phyloP scores from a whole-genome alignment of 64 coral and sea anemone species.

The Trachythela sp. region DNA sequence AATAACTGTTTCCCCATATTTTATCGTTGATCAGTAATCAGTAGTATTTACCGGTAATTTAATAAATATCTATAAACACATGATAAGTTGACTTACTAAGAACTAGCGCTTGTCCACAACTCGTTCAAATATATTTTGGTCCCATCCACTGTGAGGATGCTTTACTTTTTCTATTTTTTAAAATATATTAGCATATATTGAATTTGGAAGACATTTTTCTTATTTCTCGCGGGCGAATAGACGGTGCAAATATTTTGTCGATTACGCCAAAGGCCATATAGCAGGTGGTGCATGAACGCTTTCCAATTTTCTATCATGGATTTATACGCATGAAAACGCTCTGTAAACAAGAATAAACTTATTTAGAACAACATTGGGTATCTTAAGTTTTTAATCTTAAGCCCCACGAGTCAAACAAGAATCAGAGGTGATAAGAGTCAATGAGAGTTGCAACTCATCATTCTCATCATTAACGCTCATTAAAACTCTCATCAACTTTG shows the following conservation, averaged over 20 bases:
- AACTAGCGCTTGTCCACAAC: neutral
- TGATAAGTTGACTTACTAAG: neutral
- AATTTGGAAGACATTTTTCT: neutral
- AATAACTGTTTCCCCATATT: neutral
- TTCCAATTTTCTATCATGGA: neutral
- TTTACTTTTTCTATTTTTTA: neutral
- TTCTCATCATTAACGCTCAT: too few relatives aligned
- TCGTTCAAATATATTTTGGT: neutral
- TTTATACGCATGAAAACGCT: neutral
- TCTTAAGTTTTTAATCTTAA: neutral
- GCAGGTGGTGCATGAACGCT: neutral
- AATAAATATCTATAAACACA: neutral
- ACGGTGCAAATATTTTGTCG: neutral
- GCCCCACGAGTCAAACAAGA: too few relatives aligned
- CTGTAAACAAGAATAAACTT: neutral
- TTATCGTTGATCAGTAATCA: neutral
- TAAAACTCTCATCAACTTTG: too few relatives aligned
- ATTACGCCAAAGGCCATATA: neutral
- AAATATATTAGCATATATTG: neutral
- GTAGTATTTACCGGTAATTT: neutral
- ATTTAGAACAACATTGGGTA: neutral
- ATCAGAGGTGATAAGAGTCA: too few relatives aligned
- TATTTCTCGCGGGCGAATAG: neutral
- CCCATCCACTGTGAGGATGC: neutral
- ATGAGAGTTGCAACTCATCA: too few relatives aligned